A percentile compares a stretch with the other conserved stretches of the same genome.
Conservation (phyloP, 2,888 invertebrate genomes). For the Ornithoptera alexandrae region DNA sequence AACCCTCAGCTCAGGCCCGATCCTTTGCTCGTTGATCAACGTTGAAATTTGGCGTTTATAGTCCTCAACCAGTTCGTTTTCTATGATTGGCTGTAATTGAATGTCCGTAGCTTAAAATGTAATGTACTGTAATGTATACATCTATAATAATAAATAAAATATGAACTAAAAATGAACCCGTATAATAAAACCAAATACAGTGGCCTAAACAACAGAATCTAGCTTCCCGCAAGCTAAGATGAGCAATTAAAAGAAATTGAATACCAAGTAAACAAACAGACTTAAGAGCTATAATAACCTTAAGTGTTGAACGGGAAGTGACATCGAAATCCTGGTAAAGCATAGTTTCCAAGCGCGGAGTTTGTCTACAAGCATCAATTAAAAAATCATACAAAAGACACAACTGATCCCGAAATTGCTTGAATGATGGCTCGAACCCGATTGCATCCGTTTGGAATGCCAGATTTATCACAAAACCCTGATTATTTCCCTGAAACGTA, state of each 20-base stretch:
- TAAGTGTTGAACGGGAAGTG: slow-evolving; percentile 44
- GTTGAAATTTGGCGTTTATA: slow-evolving; percentile 82
- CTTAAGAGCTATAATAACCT: slow-evolving; percentile 40
- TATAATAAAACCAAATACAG: too few species aligned
- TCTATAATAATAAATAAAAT: too few species aligned
- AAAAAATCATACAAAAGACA: slow-evolving; percentile 86
- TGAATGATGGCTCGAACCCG: slow-evolving; percentile 87
- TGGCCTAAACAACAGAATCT: too few species aligned
- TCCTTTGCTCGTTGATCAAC: slow-evolving; percentile 85
- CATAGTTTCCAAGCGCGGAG: slow-evolving; percentile 90
- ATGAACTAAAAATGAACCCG: too few species aligned
- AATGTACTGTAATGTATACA: too few species aligned
- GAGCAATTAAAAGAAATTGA: too few species aligned
- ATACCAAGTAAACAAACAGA: too few species aligned
- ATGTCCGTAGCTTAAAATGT: too few species aligned
- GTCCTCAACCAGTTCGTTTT: slow-evolving; percentile 82
- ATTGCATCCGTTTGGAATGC: slow-evolving; percentile 81
- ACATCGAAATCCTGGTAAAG: slow-evolving; percentile 83
- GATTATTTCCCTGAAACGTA: slow-evolving; percentile 80
- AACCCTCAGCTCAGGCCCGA: slow-evolving; percentile 85
- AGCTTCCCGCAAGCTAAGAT: too few species aligned
- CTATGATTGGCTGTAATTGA: slow-evolving; percentile 85
- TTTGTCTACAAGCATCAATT: slow-evolving; percentile 83
- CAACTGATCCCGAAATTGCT: slow-evolving; percentile 85
- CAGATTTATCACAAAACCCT: slow-evolving; percentile 84